Percentiles rank a stretch among this genome's conserved stretches.
Conservation (phyloP, 2,797 vertebrate genomes). For the Limnodromus scolopaceus region DNA sequence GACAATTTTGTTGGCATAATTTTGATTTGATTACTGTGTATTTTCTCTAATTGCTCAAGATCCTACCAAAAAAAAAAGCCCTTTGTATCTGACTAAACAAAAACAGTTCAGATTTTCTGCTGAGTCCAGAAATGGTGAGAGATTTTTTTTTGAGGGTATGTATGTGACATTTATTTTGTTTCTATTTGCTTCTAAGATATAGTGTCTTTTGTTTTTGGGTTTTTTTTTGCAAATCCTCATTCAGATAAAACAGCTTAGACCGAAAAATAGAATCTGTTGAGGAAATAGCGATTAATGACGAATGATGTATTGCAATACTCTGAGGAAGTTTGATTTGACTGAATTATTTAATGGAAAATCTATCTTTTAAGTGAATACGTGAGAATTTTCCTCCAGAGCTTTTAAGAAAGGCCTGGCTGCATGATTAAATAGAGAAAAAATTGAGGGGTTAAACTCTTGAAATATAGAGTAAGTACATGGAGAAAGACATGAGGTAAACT, state of each 20-base stretch:
- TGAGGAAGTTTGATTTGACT: background rate
- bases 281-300: background rate
- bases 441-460: background rate
- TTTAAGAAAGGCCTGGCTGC: background rate
- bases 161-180: background rate
- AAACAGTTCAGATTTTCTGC: background rate
- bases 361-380: background rate
- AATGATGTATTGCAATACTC: background rate
- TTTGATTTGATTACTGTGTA: slow-evolving; percentile 38
- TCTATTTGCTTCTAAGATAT: background rate
- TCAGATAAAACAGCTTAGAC: background rate
- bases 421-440: background rate
- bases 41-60: slow-evolving; percentile 11
- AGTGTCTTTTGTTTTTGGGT: fast-evolving
- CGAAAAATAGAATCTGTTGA: background rate
- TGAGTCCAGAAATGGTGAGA: background rate
- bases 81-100: background rate
- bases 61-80: background rate
- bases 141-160: background rate
- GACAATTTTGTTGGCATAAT: slow-evolving; percentile 33
- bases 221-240: background rate
- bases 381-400: background rate
- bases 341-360: background rate
- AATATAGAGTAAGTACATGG: background rate
- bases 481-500: background rate